Base-by-base conservation (phyloP, 2,888 invertebrate species). In the Thalpophila matura region DNA sequence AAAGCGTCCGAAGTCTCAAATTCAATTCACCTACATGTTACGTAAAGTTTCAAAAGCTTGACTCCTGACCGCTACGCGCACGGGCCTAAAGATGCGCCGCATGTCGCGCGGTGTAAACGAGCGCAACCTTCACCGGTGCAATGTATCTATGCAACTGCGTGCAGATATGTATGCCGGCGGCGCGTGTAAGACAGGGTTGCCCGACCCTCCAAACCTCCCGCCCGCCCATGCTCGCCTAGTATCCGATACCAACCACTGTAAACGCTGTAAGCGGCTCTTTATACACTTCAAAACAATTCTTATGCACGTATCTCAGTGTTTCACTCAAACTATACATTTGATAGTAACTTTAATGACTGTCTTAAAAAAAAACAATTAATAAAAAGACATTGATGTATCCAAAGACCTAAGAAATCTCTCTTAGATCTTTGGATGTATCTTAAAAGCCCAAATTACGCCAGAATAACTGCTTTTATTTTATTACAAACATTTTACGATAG, bases 21-120 rank as follows among this genome's bases (percentile, higher is more conserved):
- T 90, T 84, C 86, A 89, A 91, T 91, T 88, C 88, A 88, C 83
- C 86, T 86, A 86, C 90, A 91, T 92, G 92, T 93, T 90, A 92
- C 90, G 89, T 90, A 92, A 91, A 91, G 88, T 89, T 85, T 90
- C 88, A 89, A 90, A 73, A 90, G 91, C 89, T 88, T 84, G 87
- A 86, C 84, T 87, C 75, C 83, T 83, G 83, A 85, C 85, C 81
- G 76, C 82, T 82, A 79, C 71, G 53, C 79, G 82, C 76, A 81
- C 71, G 66, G 74, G 74, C 84, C 82, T 85, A 83, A 82, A 84
- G 80, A 83, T 78, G 70, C 77, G 74, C 70, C 64, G 76, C 61
- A 27, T 27, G 27, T 33, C 40, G 33, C 18, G 69, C 77, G 83
- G 84, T 91, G 91, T 92, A 91, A 91, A 82, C 85, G 85, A 88